phyloP scores from a whole-genome alignment of 1,140 invertebrate genomes.

The Bombus affinis region DNA sequence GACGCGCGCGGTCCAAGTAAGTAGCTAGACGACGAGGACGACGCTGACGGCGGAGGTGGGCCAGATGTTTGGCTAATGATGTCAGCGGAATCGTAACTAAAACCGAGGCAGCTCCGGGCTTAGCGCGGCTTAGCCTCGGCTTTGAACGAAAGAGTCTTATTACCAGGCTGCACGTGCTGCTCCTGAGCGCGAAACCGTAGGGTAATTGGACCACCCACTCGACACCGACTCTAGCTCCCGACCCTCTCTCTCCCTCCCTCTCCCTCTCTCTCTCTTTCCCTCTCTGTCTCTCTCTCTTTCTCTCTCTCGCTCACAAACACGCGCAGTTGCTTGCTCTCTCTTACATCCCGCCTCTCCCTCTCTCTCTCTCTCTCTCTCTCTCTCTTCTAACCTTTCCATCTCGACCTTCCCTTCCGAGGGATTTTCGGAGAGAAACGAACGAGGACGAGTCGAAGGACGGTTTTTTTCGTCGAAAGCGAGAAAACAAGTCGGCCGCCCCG shows the following conservation, averaged over 20 bases:
- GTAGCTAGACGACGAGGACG: constrained; percentile 49
- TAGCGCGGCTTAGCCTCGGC: constrained; percentile 71
- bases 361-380: constrained; percentile 44
- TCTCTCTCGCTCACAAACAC: background rate
- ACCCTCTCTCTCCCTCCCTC: constrained; percentile 55
- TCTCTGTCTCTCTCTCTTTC: constrained; percentile 46
- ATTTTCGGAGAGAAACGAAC: too few species aligned
- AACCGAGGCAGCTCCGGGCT: constrained; percentile 72
- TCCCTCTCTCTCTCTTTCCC: constrained; percentile 47
- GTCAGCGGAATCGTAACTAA: constrained; percentile 82
- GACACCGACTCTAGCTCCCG: constrained; percentile 60
- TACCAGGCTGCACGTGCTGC: constrained; percentile 78
- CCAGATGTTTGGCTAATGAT: constrained; percentile 83
- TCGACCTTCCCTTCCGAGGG: constrained; percentile 6
- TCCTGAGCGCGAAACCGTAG: constrained; percentile 76
- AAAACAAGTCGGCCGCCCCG: too few species aligned
- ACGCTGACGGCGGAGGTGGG: constrained; percentile 72
- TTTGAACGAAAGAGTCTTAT: constrained; percentile 78
- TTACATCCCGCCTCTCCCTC: constrained; percentile 57
- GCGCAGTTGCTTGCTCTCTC: background rate
- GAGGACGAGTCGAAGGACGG: background rate
- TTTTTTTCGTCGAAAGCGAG: background rate
- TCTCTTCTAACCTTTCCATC: constrained; percentile 37
- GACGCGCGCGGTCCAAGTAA: constrained; percentile 13
- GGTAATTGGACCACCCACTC: constrained; percentile 81